Conservation (phyloP, 2,888 invertebrate genomes). For the Drosophila kambysellisi region DNA sequence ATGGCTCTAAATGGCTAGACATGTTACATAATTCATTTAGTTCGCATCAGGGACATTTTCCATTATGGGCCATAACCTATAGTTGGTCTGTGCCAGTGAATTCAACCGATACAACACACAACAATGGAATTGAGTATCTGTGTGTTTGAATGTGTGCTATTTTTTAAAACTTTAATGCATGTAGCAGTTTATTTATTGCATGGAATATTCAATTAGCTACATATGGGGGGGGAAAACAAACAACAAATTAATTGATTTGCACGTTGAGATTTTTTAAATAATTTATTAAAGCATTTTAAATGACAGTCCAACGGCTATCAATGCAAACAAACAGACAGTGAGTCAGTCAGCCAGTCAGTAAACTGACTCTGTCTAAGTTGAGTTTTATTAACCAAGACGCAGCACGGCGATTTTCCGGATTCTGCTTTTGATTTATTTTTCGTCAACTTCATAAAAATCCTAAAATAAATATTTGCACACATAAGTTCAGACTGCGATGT, state of each 20-base stretch:
- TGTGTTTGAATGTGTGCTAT: neutral
- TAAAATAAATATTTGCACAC: slow-evolving; percentile 74
- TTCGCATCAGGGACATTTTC: slow-evolving; percentile 53
- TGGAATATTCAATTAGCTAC: slow-evolving; percentile 67
- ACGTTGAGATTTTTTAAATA: slow-evolving; percentile 15
- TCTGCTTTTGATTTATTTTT: slow-evolving; percentile 42
- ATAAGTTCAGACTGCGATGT: slow-evolving; percentile 42
- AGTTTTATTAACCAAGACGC: slow-evolving; percentile 58
- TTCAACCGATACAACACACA: slow-evolving; percentile 35
- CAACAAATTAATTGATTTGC: slow-evolving; percentile 63
- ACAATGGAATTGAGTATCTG: slow-evolving; percentile 41
- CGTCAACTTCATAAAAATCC: slow-evolving; percentile 65
- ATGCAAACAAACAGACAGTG: neutral
- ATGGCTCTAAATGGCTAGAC: slow-evolving; percentile 79
- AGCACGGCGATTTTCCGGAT: slow-evolving; percentile 53
- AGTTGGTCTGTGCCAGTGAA: slow-evolving; percentile 28
- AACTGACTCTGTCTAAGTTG: slow-evolving; percentile 33
- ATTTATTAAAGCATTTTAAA: slow-evolving; percentile 25
- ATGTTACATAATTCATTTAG: slow-evolving; percentile 79
- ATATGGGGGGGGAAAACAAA: slow-evolving; percentile 26
- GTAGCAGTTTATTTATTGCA: slow-evolving; percentile 24
- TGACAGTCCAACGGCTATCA: slow-evolving; percentile 8
- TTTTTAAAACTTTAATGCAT: slow-evolving; percentile 32
- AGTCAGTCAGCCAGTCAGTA: slow-evolving; percentile 1
- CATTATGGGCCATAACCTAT: slow-evolving; percentile 30